Percentiles rank a stretch among this genome's conserved stretches.
These are phyloP conservation scores for Talpa occidentalis DNA, from an alignment of 2,113 vertebrate species.

Conservation along the genomic window DNA sequence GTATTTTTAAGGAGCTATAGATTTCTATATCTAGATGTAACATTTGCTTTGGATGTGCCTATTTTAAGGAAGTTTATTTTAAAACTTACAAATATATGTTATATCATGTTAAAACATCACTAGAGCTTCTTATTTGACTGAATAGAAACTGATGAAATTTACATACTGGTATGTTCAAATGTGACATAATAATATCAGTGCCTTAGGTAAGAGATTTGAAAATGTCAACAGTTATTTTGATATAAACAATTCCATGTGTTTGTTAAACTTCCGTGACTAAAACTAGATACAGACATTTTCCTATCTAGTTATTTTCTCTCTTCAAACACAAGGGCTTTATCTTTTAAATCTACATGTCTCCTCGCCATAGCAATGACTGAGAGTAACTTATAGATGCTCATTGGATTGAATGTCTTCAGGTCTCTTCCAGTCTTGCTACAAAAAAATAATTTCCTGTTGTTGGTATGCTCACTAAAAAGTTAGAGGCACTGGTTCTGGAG, in stretches of 20 bases:
- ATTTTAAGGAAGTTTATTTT: not conserved
- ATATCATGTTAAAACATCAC: not conserved
- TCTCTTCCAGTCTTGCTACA: too few relatives aligned
- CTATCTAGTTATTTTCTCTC: not conserved
- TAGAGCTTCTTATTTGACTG: not conserved
- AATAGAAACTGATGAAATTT: not conserved
- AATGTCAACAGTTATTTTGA: slow-evolving; percentile 18
- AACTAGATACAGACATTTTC: not conserved
- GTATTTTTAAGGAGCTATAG: slow-evolving; percentile 3
- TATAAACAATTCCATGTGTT: not conserved
- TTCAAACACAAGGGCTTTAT: slow-evolving; percentile 5
- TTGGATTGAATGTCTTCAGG: not conserved
- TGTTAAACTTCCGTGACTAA: not conserved
- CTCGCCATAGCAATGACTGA: not conserved
- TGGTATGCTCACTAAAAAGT: not conserved
- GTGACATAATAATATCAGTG: not conserved
- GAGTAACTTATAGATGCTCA: not conserved
- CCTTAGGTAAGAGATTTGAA: not conserved
- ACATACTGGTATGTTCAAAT: not conserved
- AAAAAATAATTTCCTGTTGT: not conserved
- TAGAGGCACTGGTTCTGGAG: not conserved
- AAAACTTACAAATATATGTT: not conserved
- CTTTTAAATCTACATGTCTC: not conserved
- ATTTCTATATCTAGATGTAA: not conserved
- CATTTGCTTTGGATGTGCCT: not conserved